Base-by-base conservation (phyloP, 2,113 vertebrate species). In the Callithrix jacchus region DNA sequence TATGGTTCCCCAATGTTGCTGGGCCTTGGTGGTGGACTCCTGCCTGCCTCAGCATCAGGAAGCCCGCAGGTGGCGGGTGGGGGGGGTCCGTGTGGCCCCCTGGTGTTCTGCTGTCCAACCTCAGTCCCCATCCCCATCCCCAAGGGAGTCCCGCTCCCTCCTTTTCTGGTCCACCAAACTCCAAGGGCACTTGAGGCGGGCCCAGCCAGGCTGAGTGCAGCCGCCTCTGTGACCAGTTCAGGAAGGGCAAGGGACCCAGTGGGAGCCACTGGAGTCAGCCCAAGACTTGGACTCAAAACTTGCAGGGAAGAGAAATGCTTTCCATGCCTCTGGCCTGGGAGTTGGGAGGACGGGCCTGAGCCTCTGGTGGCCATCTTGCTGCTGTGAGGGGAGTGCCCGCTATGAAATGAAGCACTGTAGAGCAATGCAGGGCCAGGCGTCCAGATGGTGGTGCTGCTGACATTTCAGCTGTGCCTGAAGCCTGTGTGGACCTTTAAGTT, bases 381-480 rank as follows among this genome's bases (percentile, higher is more conserved):
- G 16, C 30, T 1, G 6, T 3, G 18, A 40, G 73, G 20, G 27
- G 42, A 64, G 42, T 14, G 1, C 32, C 37, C 23, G 47, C 37
- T 5, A 32, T 23, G 23, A 45, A 17, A 9, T 8, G 21, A 70
- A 32, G n/a, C 17, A 13, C 4, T 0, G 21, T 11, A 70, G 47
- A 66, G 56, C 20, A 56, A 11, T 9, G 47, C 30, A 35, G 23
- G 32, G 47, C 32, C 66, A 68, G 32, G 47, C 23, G 1, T 0
- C 27, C 1, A 25, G 20, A 49, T 1, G 0, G 17, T 7, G 1
- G 8, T 0, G 32, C 52, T 61, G 20, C 42, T 6, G 70, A 20
- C 21, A 0, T n/a, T 4, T 5, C 18, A 20, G 37, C 49, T 37
- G 4, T 23, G 47, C 74, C n/a, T 1, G 54, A 68, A 35, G 40